Base-by-base conservation (phyloP, 1,140 invertebrate genomes). In the Drosophila bipectinata region DNA sequence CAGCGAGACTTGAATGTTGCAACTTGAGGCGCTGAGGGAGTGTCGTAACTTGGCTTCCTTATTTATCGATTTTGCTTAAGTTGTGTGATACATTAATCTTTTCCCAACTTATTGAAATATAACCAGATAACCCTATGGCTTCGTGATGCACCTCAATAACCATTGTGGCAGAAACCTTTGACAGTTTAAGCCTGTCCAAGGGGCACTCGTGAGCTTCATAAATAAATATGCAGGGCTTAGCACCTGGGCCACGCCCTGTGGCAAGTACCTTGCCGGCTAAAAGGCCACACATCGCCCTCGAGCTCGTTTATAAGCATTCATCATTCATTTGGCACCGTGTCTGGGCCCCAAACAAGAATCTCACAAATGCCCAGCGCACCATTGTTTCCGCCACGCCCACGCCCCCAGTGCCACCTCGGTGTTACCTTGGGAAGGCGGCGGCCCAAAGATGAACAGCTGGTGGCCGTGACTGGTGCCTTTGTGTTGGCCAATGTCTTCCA, bases 291-390 rank as follows among this genome's bases (percentile, higher is more conserved):
- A 53, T 59, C 57, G 75, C 64, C 75, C 79, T 72, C 41, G 64
- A 56, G 74, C 82, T 87, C 82, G 77, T 87, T 87, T 75, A 81
- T 87, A 72, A 72, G 78, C 82, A 87, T 87, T 87, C 71, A 87
- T 87, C 83, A 87, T 78, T 85, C 77, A 87, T 81, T 77, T 84
- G 72, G 77, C 78, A 75, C 59, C 61, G 53, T 64, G 77, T 56
- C 60, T 71, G 60, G 44, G 21, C 47, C 44, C 32, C 41, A 49
- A 67, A 58, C 49, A 74, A 68, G 69, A 84, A 79, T 84, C 63
- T 60, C 74, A 72, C 83, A 80, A 85, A 77, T 74, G 73, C 62
- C 64, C 57, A 59, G 37, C 59, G 49, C 52, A 37, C 47, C 66
- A 82, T 82, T 75, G 61, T 75, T 64, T 24, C 24, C 18, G 24